Percentiles rank a stretch among this genome's conserved stretches.
phyloP scores from a whole-genome alignment of 1,140 invertebrate genomes.

The Dendroctonus ponderosae region DNA sequence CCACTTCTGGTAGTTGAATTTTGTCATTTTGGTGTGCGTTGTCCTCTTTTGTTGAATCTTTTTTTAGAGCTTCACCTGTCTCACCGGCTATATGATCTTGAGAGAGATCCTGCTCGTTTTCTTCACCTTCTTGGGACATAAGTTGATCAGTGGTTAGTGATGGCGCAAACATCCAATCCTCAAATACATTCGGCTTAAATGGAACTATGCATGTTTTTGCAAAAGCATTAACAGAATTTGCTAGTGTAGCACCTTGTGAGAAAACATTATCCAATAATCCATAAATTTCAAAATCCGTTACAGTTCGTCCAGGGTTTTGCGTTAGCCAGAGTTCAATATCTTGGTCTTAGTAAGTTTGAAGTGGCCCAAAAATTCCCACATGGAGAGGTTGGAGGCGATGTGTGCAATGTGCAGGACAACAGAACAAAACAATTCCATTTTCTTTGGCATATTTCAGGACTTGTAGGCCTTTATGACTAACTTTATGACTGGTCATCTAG shows the following conservation, averaged over 20 bases:
- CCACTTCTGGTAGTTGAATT: not conserved
- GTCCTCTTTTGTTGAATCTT: not conserved
- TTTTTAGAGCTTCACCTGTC: constrained; percentile 2
- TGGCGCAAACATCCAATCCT: constrained; percentile 19
- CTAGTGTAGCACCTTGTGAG: constrained; percentile 40
- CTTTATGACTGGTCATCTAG: constrained; percentile 30
- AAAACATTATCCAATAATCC: constrained; percentile 43
- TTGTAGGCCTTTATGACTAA: constrained; percentile 42
- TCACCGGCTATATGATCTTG: not conserved
- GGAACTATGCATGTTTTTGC: constrained; percentile 28
- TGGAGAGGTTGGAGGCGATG: constrained; percentile 16
- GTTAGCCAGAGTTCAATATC: not conserved
- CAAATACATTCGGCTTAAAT: constrained; percentile 29
- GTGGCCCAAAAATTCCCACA: constrained; percentile 12
- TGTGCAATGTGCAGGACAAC: constrained; percentile 15
- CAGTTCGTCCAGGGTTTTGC: constrained; percentile 8
- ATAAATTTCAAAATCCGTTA: constrained; percentile 43
- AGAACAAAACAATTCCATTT: constrained; percentile 12
- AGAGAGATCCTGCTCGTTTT: not conserved
- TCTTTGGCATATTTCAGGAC: constrained; percentile 16
- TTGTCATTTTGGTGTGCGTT: not conserved
- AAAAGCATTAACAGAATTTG: constrained; percentile 29
- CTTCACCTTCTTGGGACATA: constrained; percentile 8
- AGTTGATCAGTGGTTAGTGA: constrained; percentile 5
- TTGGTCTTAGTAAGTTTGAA: constrained; percentile 16